Conservation (phyloP, 1,140 invertebrate genomes). For the Drosophila triauraria region DNA sequence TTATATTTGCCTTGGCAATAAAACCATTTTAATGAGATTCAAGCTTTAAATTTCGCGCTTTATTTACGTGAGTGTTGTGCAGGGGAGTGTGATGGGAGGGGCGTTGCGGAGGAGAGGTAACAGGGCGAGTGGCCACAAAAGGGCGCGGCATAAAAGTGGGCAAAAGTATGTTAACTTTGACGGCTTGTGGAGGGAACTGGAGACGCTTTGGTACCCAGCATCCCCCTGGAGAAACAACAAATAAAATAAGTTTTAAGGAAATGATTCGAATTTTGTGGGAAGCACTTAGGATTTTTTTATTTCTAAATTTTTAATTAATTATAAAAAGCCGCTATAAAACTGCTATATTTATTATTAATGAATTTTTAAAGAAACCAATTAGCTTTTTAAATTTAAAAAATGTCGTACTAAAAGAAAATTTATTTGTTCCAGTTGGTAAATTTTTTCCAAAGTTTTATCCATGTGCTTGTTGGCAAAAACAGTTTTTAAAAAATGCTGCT, state of each 20-base stretch:
- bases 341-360: too few relatives aligned
- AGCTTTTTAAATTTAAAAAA: too few relatives aligned
- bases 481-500: too few relatives aligned
- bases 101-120: background rate
- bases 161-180: slow-evolving; percentile 41
- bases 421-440: too few relatives aligned
- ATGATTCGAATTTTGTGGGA: background rate
- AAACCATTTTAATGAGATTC: slow-evolving; percentile 82
- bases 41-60: slow-evolving; percentile 81
- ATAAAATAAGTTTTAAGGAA: background rate
- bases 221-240: background rate
- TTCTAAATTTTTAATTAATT: too few relatives aligned
- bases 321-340: too few relatives aligned
- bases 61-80: slow-evolving; percentile 70
- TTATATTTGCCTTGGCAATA: slow-evolving; percentile 62
- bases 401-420: background rate
- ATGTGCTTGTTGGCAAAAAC: too few relatives aligned
- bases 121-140: slow-evolving; percentile 13
- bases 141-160: slow-evolving; percentile 30
- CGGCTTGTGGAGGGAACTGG: background rate
- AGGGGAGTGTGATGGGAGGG: background rate
- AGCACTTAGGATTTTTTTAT: too few relatives aligned
- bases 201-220: slow-evolving; percentile 13
- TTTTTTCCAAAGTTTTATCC: too few relatives aligned
- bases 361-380: too few relatives aligned